These are phyloP conservation scores for Sarcophaga caerulescens DNA, from an alignment of 2,888 invertebrate species.

Conservation along the genomic window DNA sequence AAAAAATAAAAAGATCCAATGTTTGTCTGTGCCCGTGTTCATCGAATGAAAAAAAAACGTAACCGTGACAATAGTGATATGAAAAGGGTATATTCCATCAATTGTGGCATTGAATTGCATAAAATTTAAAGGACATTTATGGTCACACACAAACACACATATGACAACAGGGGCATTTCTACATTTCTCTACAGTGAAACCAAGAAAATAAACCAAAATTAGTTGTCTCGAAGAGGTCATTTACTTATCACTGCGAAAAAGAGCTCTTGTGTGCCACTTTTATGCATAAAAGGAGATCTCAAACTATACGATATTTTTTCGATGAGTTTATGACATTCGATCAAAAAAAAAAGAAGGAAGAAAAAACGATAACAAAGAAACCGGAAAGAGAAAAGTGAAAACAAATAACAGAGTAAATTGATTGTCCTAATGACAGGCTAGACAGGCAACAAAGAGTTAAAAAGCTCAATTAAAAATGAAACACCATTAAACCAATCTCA, in stretches of 20 bases:
- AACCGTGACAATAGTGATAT: conserved; percentile 1
- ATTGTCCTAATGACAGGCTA: conserved; percentile 25
- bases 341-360: conserved; percentile 28
- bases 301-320: no score
- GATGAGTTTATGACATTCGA: conserved; percentile 45
- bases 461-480: conserved; percentile 23
- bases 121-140: conserved; percentile 51
- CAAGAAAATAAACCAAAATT: conserved; percentile 31
- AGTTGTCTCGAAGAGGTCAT: conserved; percentile 45
- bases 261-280: neutral
- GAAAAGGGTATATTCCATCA: conserved; percentile 25
- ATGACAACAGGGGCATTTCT: neutral
- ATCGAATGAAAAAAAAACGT: conserved; percentile 2
- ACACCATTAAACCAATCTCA: conserved; percentile 8
- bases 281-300: neutral
- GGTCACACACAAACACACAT: conserved; percentile 20
- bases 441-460: conserved; percentile 25
- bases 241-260: neutral
- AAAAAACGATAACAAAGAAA: conserved; percentile 11
- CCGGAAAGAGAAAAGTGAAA: conserved; percentile 19
- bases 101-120: conserved; percentile 48
- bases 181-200: conserved; percentile 5
- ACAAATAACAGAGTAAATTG: conserved; percentile 45
- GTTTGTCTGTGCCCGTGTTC: no score
- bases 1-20: neutral